Conservation (phyloP, 2,888 invertebrate genomes). For the Lasioglossum calceatum region DNA sequence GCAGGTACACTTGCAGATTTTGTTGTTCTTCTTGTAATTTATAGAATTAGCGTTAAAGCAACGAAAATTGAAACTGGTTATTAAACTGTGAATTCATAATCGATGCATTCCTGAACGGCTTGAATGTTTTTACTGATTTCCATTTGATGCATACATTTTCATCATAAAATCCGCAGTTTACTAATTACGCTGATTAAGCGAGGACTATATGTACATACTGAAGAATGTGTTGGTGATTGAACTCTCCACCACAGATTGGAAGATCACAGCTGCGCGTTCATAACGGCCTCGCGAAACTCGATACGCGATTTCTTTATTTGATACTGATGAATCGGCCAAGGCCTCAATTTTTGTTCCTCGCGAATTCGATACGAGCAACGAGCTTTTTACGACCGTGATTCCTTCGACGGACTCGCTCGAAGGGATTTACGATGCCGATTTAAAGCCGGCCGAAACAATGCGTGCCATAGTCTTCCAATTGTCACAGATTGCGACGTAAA, state of each 20-base stretch:
- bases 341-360: neutral
- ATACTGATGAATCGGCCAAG: neutral
- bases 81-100: too few relatives aligned
- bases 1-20: too few relatives aligned
- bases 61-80: too few relatives aligned
- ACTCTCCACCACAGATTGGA: neutral
- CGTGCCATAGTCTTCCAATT: neutral
- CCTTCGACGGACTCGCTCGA: neutral
- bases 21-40: too few relatives aligned
- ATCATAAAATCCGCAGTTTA: too few relatives aligned
- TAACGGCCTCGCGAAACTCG: neutral
- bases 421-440: constrained; percentile 50
- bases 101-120: too few relatives aligned
- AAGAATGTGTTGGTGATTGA: neutral
- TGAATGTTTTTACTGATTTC: too few relatives aligned
- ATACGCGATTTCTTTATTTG: neutral
- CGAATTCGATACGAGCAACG: constrained; percentile 11
- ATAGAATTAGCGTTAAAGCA: too few relatives aligned
- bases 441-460: constrained; percentile 19
- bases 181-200: too few relatives aligned
- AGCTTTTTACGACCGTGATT: constrained; percentile 21
- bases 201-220: neutral
- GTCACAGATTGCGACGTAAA: neutral
- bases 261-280: neutral
- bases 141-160: too few relatives aligned